A percentile compares a stretch with the other conserved stretches of the same genome.
phyloP scores from a whole-genome alignment of 2,888 invertebrate genomes.

The Temnothorax ravouxi region DNA sequence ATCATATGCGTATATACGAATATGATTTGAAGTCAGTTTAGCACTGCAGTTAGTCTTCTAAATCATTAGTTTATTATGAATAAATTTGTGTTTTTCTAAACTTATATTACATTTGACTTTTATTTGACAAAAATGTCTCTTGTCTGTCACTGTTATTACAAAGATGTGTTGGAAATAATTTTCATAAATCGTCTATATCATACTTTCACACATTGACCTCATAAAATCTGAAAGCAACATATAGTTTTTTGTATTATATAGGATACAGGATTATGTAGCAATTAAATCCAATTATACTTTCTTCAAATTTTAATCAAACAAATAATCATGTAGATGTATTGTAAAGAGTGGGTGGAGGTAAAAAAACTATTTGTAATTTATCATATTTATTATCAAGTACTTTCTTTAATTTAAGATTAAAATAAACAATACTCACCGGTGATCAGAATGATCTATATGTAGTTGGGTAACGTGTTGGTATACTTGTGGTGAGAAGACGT shows the following conservation, averaged over 20 bases:
- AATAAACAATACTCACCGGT: slow-evolving; percentile 59
- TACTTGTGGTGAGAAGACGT: slow-evolving; percentile 87
- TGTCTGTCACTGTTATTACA: slow-evolving; percentile 58
- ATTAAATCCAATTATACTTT: slow-evolving; percentile 2
- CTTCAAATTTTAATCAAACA: slow-evolving; percentile 5
- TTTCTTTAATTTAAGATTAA: slow-evolving; percentile 3
- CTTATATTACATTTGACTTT: slow-evolving; percentile 67
- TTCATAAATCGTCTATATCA: slow-evolving; percentile 63
- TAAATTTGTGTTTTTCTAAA: slow-evolving; percentile 68
- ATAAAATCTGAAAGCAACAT: slow-evolving; percentile 61
- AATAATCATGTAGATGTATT: neutral
- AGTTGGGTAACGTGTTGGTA: slow-evolving; percentile 91
- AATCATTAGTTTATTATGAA: slow-evolving; percentile 60
- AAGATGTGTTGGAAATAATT: slow-evolving; percentile 66
- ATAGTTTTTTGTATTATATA: neutral
- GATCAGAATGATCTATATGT: slow-evolving; percentile 91
- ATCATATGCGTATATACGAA: slow-evolving; percentile 49
- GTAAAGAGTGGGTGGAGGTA: neutral
- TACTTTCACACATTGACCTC: slow-evolving; percentile 50
- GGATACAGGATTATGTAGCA: neutral
- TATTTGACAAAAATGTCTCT: slow-evolving; percentile 59
- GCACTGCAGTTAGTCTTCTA: slow-evolving; percentile 54
- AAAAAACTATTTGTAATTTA: neutral
- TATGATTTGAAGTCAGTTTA: slow-evolving; percentile 57
- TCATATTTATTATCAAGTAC: neutral